Base-by-base conservation (phyloP, 1,140 invertebrate genomes). In the Brachionus rotundiformis region DNA sequence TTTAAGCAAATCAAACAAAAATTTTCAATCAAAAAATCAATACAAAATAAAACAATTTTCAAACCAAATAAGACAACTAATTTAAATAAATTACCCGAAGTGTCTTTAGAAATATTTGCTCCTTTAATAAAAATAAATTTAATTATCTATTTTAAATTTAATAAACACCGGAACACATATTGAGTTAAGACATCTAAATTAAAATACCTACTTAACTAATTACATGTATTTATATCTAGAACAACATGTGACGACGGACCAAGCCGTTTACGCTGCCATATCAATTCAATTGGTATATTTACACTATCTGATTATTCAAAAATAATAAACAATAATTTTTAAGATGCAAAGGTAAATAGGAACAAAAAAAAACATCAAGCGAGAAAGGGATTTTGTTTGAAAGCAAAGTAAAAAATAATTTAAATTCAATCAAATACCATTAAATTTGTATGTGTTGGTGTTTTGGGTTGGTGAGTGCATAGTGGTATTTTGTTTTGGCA, bases 321-420 rank as follows among this genome's bases (percentile, higher is more conserved):
- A 68, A 68, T 2, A n/a, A 68, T n/a, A 68, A 68, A 36, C 16
- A 68, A 16, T 4, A 36, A n/a, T n/a, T 73, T 25, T 44, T 25
- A 25, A 19, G 0, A 2, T 1, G 33, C 1, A 0, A 25, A 8
- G 25, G 41, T 7, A 3, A 36, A 44, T 7, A 4, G 23, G 11
- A 39, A 39, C 4, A 33, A 36, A 10, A 71, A 11, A 71, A 65
- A 71, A 71, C 29, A 73, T 44, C 33, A 73, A 73, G 63, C 63
- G 63, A 68, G 63, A 73, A 73, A 73, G 68, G 68, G 68, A 73
- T 44, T 73, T 73, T 73, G 19, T 41, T 27, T 23, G 33, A 23
- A 73, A 25, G 29, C 23, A 73, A 73, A 71, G 41, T 29, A 41
- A 41, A 39, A 71, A 23, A 23, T 25, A 44, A 25, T 25, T 11